Evolutionary conservation across 2,888 invertebrate species (phyloP), one percentile per base, ranked within the genome.

Genomic region (Mythimna loreyi): DNA sequence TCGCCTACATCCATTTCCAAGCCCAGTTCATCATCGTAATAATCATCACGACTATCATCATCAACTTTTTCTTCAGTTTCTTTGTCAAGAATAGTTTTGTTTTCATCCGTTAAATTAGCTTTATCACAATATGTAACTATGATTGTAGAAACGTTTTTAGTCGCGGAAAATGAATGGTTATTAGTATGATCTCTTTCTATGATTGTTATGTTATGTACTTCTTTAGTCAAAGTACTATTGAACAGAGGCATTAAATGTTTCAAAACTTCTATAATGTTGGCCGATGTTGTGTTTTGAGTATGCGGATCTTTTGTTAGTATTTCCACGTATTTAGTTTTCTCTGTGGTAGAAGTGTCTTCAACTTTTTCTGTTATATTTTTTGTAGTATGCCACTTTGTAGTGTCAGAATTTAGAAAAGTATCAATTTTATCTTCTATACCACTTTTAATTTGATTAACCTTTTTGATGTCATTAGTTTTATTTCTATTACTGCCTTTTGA

Each of bases 91-190:
- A 71, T 69, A 19, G 86, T 85, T 19, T 82, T 75, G 72, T 92
- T 90, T 4, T 82, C 80, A 82, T 86, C 89, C 4, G 91, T 89
- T 6, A 86, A 78, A 65, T 93, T 93, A 16, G 89, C 88, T 59
- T 93, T 93, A 75, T 94, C 94, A 81, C 95, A 96, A 73, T 94
- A 96, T 43, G 95, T 94, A 0, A 96, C 93, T 0, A 96, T 89
- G 6, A 96, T 92, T 3, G 95, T 95, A 2, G 96, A 95, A 23
- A 95, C 89, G 50, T 96, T 96, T 75, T 93, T 94, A 0, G 91
- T 92, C 28, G 92, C 91, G 0, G 92, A 87, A 74, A 90, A 91
- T 0, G 94, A 91, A 75, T 92, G 92, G 65, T 95, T 94, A 55
- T 91, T 92, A n/a, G 90, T 91, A 19, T 90, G 90, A 78, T 93